Evolutionary conservation across 1,140 invertebrate genomes (phyloP), one percentile per base, ranked within the genome.

Genomic region (Drosophila ficusphila): DNA sequence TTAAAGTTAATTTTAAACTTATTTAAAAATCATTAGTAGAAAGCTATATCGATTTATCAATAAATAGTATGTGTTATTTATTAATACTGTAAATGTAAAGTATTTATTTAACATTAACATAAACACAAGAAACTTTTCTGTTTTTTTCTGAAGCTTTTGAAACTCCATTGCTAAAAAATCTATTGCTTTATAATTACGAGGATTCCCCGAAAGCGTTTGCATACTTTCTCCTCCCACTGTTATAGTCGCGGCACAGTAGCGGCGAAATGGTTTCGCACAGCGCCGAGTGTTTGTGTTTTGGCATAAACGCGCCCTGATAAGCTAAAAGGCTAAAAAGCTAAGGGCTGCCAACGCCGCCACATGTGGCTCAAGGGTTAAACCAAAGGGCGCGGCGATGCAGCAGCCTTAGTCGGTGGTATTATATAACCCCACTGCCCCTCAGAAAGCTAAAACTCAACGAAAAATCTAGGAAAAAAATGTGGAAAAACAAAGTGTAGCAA

Each of bases 291-390:
- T 60, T 73, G 52, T 69, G 64, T 38, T 72, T 76, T 74, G 73
- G 72, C 68, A 76, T 69, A 86, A 81, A 42, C 46, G 46, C 72
- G 82, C 73, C 76, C 83, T 71, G 81, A 86, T 86, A 86, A 86
- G 82, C 81, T 56, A 74, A 82, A 77, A 74, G 62, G 68, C 62
- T 56, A 74, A 82, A 77, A 74, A 58, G 68, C 62, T 69, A 68
- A 69, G 76, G 57, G 79, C 52, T 54, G 52, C 57, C 61, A 71
- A 47, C 54, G 70, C 46, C 48, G 21, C 39, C 47, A 38, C 25
- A 67, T 67, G 52, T 39, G 36, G 49, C 53, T 62, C 60, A 47
- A 74, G 60, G 53, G 70, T 81, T 79, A 69, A 57, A 56, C 46
- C 67, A 47, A 39, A 51, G 65, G 47, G 27, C 64, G 38, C 38